Evolutionary conservation across 2,113 vertebrate species (phyloP).

Genomic region (Macroglossus sobrinus): DNA sequence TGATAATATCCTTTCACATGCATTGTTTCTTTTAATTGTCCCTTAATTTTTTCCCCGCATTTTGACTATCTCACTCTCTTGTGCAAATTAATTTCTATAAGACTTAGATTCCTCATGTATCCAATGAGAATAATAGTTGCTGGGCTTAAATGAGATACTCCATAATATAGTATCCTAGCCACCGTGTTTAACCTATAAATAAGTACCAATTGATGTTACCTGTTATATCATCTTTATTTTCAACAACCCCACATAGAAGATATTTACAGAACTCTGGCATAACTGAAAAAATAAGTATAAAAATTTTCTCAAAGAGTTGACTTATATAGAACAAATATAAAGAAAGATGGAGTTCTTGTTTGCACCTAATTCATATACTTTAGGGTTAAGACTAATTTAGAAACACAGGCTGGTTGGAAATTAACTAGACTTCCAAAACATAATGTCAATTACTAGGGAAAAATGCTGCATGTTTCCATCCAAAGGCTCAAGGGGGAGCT

Average conservation of each 20-base stretch:
- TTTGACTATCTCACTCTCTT: neutral
- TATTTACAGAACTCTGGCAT: neutral
- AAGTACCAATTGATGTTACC: neutral
- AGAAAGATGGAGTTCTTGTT: neutral
- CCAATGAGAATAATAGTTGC: slow-evolving; percentile 27
- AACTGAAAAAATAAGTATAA: neutral
- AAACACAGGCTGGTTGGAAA: neutral
- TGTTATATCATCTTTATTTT: neutral
- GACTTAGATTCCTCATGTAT: slow-evolving; percentile 17
- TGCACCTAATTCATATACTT: neutral
- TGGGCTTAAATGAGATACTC: neutral
- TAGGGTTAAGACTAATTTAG: slow-evolving; percentile 11
- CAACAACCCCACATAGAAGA: neutral
- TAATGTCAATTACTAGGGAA: neutral
- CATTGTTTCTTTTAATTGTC: neutral
- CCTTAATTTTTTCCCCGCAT: neutral
- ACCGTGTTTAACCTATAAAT: neutral
- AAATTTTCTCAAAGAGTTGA: slow-evolving; percentile 20
- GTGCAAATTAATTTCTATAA: neutral
- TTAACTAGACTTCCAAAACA: slow-evolving; percentile 25
- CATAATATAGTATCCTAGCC: neutral
- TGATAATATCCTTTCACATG: neutral
- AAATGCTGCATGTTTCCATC: neutral
- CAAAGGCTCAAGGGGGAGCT: neutral
- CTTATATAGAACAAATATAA: neutral